phyloP scores from a whole-genome alignment of 2,888 invertebrate species.

The Trachelus iudaicus region DNA sequence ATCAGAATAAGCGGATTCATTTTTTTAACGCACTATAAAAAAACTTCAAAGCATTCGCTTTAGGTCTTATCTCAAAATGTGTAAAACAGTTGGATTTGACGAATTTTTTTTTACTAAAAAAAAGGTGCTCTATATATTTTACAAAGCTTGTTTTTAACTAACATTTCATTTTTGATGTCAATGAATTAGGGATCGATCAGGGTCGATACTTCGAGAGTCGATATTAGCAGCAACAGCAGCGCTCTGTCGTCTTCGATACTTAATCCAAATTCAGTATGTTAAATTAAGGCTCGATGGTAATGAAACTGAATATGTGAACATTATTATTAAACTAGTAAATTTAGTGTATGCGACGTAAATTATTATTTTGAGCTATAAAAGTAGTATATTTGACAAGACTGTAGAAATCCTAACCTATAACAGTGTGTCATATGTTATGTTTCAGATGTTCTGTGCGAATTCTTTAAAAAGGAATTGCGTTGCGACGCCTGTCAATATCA shows the following conservation, averaged over 20 bases:
- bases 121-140: background rate
- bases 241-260: conserved; percentile 15
- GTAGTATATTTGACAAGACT: background rate
- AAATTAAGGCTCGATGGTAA: conserved; percentile 17
- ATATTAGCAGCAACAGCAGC: background rate
- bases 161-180: background rate
- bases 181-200: background rate
- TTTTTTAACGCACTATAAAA: background rate
- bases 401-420: background rate
- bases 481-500: conserved; percentile 37
- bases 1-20: background rate
- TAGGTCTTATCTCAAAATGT: background rate
- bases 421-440: background rate
- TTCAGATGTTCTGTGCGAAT: conserved; percentile 60
- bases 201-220: conserved; percentile 14
- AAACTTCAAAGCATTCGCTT: background rate
- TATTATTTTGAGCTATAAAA: background rate
- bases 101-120: background rate
- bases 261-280: conserved; percentile 24
- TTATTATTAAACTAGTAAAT: background rate
- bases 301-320: conserved; percentile 8
- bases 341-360: background rate
- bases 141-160: background rate
- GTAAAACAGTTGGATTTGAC: background rate
- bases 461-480: conserved; percentile 47